These are phyloP conservation scores for Agonopterix heracliana DNA, from an alignment of 2,888 invertebrate species.

Conservation along the genomic window DNA sequence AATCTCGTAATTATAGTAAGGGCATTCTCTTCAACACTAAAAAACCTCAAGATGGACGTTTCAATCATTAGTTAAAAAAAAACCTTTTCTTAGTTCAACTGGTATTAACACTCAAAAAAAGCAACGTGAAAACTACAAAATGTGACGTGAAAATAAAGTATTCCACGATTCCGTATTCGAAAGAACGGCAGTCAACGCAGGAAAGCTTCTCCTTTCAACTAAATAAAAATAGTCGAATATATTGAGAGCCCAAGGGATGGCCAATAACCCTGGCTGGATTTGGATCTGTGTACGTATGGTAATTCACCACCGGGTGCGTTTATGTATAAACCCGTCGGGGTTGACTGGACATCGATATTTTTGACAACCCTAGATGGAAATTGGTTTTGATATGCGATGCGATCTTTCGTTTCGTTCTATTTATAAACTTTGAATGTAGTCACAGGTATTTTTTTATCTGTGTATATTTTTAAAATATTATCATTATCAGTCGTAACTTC, in stretches of 20 bases:
- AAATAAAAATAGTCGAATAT: conserved; percentile 69
- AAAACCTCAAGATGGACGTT: too few relatives aligned
- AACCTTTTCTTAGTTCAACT: too few relatives aligned
- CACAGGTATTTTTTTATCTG: too few relatives aligned
- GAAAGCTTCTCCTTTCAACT: conserved; percentile 40
- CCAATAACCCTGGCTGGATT: conserved; percentile 48
- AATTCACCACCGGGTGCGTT: conserved; percentile 9
- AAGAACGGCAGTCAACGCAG: conserved; percentile 39
- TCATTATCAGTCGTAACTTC: too few relatives aligned
- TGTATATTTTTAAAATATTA: too few relatives aligned
- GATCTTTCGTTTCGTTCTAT: background rate
- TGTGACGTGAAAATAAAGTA: conserved; percentile 38
- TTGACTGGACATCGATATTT: conserved; percentile 16
- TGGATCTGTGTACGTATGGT: conserved; percentile 6
- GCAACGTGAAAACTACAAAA: too few relatives aligned
- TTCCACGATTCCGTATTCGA: conserved; percentile 46
- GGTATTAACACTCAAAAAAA: too few relatives aligned
- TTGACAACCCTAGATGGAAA: background rate
- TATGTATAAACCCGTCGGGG: background rate
- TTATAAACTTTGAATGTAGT: too few relatives aligned
- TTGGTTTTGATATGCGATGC: background rate
- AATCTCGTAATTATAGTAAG: too few relatives aligned
- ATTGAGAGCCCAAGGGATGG: conserved; percentile 62
- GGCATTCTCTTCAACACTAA: too few relatives aligned
- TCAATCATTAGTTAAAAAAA: too few relatives aligned